Conservation (phyloP, 2,797 vertebrate species). For the Pangasius macronema region DNA sequence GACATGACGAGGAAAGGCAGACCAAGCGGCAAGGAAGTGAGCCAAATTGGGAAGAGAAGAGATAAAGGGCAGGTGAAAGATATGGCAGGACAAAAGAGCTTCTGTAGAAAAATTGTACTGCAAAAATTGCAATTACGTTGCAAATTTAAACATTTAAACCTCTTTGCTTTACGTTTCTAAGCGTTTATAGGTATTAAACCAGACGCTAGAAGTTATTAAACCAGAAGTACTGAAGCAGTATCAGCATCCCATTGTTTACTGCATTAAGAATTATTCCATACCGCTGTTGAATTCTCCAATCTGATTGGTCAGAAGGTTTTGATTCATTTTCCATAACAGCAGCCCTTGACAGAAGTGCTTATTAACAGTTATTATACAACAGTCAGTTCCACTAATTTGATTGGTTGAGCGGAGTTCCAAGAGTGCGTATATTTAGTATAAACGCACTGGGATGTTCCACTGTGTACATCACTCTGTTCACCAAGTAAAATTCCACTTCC, state of each 20-base stretch:
- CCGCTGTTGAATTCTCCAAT: not conserved
- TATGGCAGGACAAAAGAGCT: not conserved
- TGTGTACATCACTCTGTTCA: not conserved
- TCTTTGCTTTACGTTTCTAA: too few relatives aligned
- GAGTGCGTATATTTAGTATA: not conserved
- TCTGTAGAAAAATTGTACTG: not conserved
- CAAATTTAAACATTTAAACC: not conserved
- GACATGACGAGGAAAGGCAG: not conserved
- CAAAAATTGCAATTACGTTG: too few relatives aligned
- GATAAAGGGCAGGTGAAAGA: not conserved
- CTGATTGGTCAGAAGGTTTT: not conserved
- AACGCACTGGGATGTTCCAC: not conserved
- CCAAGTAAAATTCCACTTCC: too few relatives aligned
- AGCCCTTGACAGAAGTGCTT: too few relatives aligned
- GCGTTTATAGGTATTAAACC: not conserved
- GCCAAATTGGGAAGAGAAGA: not conserved
- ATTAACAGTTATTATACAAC: too few relatives aligned
- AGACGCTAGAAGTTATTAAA: not conserved
- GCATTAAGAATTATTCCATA: not conserved
- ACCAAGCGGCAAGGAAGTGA: not conserved
- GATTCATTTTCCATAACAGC: too few relatives aligned
- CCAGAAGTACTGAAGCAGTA: not conserved
- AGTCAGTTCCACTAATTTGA: not conserved
- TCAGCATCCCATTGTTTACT: not conserved
- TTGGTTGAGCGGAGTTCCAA: not conserved